Base-by-base conservation (phyloP, 1,140 invertebrate genomes). In the Maniola jurtina region DNA sequence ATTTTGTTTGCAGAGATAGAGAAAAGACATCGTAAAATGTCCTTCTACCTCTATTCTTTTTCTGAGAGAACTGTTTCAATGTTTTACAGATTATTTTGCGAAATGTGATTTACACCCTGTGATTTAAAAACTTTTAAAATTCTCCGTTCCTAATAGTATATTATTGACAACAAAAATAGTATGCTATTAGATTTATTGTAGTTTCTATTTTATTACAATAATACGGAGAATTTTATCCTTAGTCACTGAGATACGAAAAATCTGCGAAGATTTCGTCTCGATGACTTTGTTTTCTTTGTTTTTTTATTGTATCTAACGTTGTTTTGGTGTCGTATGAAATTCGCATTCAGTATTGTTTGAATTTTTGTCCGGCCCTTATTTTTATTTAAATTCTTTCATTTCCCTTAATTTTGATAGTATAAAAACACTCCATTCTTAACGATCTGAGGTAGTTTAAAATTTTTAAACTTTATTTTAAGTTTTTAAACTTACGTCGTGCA, bases 241-340 rank as follows among this genome's bases (percentile, higher is more conserved):
- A 47, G 62, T 50, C 63, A 63, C 70, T 62, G 72, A 77, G 77
- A 75, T 66, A 14, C 55, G 45, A 85, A 84, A 81, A 80, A 86
- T 84, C 78, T 72, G 57, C 60, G 81, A 81, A 81, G 77, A 69
- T 86, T 81, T 79, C 79, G 42, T 75, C 74, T 79, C 75, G 72
- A 72, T 71, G 71, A 68, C 73, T 36, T 76, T 80, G 72, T 83
- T 75, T 68, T 77, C 62, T 75, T 54, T 70, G 66, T 64, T 64
- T 52, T 45, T 45, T 45, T 38, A 25, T 38, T 38, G 38, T 48
- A 25, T 63, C 35, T 61, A 16, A 11, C 47, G 2, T 54, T 14
- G 9, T 63, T 15, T 61, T 64, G 15, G 9, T 52, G 0, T 15
- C 50, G 5, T 33, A 3, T 57, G 2, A 36, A n/a, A 15, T 47